Conservation (phyloP, 2,113 vertebrate species). For the Scopus umbretta region DNA sequence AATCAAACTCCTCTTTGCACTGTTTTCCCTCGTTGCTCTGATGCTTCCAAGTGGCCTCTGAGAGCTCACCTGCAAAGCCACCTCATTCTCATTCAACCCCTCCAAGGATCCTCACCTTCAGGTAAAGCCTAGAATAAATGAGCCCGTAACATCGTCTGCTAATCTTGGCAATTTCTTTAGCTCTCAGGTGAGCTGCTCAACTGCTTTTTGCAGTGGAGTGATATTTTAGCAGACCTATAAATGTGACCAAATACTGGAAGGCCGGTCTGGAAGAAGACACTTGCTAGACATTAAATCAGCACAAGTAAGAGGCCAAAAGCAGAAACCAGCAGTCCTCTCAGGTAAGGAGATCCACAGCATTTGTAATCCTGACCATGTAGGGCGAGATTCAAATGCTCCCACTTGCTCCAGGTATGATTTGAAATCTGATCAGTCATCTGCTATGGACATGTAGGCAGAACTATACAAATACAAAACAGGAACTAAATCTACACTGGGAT, state of each 20-base stretch:
- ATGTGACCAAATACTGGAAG: background rate
- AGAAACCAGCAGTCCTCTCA: background rate
- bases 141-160: background rate
- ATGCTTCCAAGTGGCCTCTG: background rate
- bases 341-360: background rate
- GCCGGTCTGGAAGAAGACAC: background rate
- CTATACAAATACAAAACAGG: background rate
- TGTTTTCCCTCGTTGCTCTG: background rate
- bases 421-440: background rate
- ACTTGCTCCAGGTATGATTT: background rate
- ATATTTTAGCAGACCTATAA: background rate
- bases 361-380: background rate
- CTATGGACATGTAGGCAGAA: background rate
- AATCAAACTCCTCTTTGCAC: background rate
- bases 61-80: background rate
- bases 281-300: background rate
- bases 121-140: background rate
- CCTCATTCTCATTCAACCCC: background rate
- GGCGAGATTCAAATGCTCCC: background rate
- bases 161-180: background rate
- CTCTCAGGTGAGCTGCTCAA: background rate
- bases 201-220: background rate
- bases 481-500: background rate
- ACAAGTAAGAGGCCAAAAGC: background rate
- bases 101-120: background rate